Base-by-base conservation (phyloP, 2,113 vertebrate species). In the Centropristis striata region DNA sequence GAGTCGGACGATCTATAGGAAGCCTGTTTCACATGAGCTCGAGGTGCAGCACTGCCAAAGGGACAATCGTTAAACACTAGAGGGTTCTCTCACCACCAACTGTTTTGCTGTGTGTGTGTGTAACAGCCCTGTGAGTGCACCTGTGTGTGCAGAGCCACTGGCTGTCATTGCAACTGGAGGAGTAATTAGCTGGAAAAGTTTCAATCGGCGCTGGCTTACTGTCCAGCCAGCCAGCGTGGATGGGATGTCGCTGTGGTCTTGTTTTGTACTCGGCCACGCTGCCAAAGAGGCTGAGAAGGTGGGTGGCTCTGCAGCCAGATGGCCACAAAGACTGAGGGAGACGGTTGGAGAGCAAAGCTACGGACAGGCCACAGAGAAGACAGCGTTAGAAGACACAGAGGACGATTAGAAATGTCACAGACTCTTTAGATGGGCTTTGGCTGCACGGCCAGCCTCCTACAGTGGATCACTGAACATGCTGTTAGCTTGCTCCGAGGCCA, bases 131-230 rank as follows among this genome's bases (percentile, higher is more conserved):
- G 51, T 2, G 0, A 16, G 54, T 18, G 18, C 25, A 54, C 50
- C 55, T 68, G 61, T 23, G 51, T 28, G 64, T 20, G 59, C 13
- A 6, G n/a, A 46, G 49, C 50, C 32, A n/a, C 0, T 32, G 54
- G 53, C 25, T 57, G 61, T 75, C 20, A 42, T 2, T 41, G 64
- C 46, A 42, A 41, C 39, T 8, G 51, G 64, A 73, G 37, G 60
- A 41, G 69, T 71, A 85, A 83, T 83, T 70, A 72, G 42, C 80
- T 87, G 84, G 80, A 92, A 70, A 71, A 18, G 64, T 71, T 83
- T 86, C 78, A 85, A 75, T 57, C 2, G 12, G 20, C 12, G 27
- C 57, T 25, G 75, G 80, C 55, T 80, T 36, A 44, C 18, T 4
- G 28, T 42, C 36, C 50, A 32, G 51, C 57, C 42, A 57, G 65